Base-by-base conservation (phyloP, 2,888 invertebrate species). In the Dynastes hyllus region DNA sequence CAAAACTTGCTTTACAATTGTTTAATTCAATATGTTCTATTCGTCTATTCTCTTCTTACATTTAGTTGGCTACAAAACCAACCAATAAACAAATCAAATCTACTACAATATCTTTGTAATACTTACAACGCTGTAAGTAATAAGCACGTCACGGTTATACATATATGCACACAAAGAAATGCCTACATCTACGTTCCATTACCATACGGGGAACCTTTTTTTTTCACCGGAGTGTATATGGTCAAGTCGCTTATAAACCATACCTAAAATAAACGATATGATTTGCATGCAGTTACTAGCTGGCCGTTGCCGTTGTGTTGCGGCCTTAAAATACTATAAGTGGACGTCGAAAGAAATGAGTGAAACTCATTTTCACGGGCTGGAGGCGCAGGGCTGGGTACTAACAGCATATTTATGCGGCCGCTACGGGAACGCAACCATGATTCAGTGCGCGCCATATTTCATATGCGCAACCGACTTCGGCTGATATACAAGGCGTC, bases 401-500 rank as follows among this genome's bases (percentile, higher is more conserved):
- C 63, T 55, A 66, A 37, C 78, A 65, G 58, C 66, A 80, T 81
- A 82, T 83, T 82, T 81, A 81, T 78, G 81, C 77, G 79, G 78
- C 81, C 82, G 83, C 83, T 84, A 84, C 82, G 83, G 79, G 81
- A 81, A 81, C 82, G 81, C 82, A 78, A 63, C 80, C 80, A 82
- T 84, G 85, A 86, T 86, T 85, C 85, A 86, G 83, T 84, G 82
- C 84, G 83, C 85, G 83, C 83, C 84, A 84, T 85, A 85, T 84
- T 83, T 85, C 84, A 85, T 45, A 45, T 45, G 2, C 45, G 45
- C 45, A 45, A 45, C 45, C 45, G 4, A 55, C 69, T 61, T 63
- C 51, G 32, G 45, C 32, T 11, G 45, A 45, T 45, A 45, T 45
- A 45, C 45, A 45, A 45, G 45, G 45, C 45, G 32, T 37, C 32